A percentile compares a stretch with the other conserved stretches of the same genome.
phyloP scores from a whole-genome alignment of 2,888 invertebrate species.

The Gasteruption jaculator region DNA sequence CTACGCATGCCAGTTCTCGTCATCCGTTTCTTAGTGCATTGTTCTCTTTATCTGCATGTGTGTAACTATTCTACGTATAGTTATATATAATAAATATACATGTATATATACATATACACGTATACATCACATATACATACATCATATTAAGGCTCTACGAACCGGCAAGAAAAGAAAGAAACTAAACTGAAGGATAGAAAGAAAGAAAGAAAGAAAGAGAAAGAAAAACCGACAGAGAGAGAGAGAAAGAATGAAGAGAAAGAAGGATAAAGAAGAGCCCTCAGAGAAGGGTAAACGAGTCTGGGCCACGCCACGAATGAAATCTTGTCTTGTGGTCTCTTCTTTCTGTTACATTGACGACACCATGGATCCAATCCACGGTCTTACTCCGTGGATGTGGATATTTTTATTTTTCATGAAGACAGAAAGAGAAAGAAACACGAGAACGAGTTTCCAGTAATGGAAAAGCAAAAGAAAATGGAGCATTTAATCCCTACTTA shows the following conservation, averaged over 20 bases:
- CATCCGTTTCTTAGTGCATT: slow-evolving; percentile 26
- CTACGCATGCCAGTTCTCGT: slow-evolving; percentile 25
- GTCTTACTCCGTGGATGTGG: neutral
- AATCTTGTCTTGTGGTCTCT: slow-evolving; percentile 31
- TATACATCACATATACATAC: slow-evolving; percentile 3
- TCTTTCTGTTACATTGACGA: no score
- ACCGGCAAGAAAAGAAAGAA: slow-evolving; percentile 11
- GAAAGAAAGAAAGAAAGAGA: slow-evolving; percentile 9
- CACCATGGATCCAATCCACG: slow-evolving; percentile 1
- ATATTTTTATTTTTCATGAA: no score
- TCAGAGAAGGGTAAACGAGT: slow-evolving; percentile 43
- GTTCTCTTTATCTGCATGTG: slow-evolving; percentile 26
- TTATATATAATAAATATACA: neutral
- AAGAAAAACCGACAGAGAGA: slow-evolving; percentile 15
- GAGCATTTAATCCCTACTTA: no score
- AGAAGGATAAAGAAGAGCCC: no score
- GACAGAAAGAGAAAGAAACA: no score
- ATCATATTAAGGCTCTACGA: no score
- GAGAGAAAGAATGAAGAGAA: slow-evolving; percentile 14
- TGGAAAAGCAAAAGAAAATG: no score
- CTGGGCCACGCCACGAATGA: slow-evolving; percentile 40
- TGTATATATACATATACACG: neutral
- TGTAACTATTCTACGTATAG: slow-evolving; percentile 26
- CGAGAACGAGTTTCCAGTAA: no score
- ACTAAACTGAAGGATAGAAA: slow-evolving; percentile 8